Base-by-base conservation (phyloP, 2,888 invertebrate genomes). In the Acronicta psi region DNA sequence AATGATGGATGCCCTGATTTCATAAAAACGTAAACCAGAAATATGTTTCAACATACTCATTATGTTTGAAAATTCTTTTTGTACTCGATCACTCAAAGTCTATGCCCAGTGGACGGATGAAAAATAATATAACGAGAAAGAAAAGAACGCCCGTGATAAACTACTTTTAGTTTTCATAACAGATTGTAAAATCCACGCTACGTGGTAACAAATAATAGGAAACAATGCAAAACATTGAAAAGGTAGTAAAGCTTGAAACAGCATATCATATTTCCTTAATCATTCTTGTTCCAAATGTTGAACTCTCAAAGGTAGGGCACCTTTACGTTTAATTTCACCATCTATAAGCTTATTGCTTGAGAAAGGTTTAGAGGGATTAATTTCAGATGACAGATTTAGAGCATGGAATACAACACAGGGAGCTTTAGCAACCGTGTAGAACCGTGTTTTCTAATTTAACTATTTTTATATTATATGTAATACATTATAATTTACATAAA, bases 321-420 rank as follows among this genome's bases (percentile, higher is more conserved):
- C 38, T 38, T 36, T 16, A 38, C 47, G 44, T 61, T 52, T 61
- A 53, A 57, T 60, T 52, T 40, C 36, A 49, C 16, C 49, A 45
- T 45, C 49, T 45, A 37, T 36, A 47, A 52, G 49, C 47, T 49
- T 41, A 53, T 53, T 37, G 43, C 46, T 16, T 25, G 17, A 37
- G 57, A 42, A 34, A 45, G 36, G 25, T 31, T 51, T 17, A 16
- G 29, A 16, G 34, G 29, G 20, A 29, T 29, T 29, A 29, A 56
- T 52, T 53, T 47, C 44, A 40, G 43, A 61, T 53, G 49, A 20
- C 18, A n/a, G 14, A 31, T n/a, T 36, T 20, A 36, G 16, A 45
- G n/a, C 18, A 45, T 17, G 34, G 20, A 17, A n/a, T 10, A 13
- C 16, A 17, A 29, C 1, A 25, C 14, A 10, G 5, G 5, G 14